Evolutionary conservation across 2,113 vertebrate genomes (phyloP).

Genomic region (Petroica traversi): DNA sequence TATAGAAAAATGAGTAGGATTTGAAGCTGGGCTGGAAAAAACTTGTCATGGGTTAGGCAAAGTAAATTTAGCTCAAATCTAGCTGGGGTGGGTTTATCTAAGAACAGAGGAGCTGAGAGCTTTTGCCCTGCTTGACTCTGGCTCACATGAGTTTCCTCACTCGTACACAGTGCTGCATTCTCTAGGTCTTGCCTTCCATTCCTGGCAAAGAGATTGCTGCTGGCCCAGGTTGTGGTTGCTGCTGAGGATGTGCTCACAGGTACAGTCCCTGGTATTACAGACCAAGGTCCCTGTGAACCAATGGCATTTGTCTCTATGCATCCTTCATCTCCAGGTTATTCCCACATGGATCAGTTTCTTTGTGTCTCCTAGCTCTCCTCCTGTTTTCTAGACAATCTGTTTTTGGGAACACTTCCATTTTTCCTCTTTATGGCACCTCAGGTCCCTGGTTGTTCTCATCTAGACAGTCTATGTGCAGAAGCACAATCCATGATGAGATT

Average conservation of each 20-base stretch:
- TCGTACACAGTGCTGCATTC: accelerated
- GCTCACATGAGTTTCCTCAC: neutral
- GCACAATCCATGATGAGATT: accelerated
- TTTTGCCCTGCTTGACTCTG: neutral
- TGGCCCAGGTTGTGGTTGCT: neutral
- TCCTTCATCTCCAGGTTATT: neutral
- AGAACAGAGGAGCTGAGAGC: neutral
- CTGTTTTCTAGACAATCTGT: neutral
- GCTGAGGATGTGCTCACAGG: neutral
- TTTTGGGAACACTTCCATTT: neutral
- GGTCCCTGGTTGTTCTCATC: neutral
- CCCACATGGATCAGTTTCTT: neutral
- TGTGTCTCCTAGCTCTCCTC: neutral
- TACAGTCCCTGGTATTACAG: neutral
- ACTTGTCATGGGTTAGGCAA: neutral
- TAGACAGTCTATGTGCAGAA: neutral
- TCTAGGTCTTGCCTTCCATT: neutral
- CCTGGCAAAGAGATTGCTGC: neutral
- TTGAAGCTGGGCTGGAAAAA: neutral
- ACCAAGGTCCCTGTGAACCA: no score
- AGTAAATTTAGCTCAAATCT: neutral
- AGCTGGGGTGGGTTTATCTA: neutral
- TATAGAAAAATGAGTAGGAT: accelerated
- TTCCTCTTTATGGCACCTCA: neutral
- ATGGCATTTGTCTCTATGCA: neutral